These are phyloP conservation scores for Eriocheir sinensis DNA, from an alignment of 1,140 invertebrate genomes.

Conservation along the genomic window DNA sequence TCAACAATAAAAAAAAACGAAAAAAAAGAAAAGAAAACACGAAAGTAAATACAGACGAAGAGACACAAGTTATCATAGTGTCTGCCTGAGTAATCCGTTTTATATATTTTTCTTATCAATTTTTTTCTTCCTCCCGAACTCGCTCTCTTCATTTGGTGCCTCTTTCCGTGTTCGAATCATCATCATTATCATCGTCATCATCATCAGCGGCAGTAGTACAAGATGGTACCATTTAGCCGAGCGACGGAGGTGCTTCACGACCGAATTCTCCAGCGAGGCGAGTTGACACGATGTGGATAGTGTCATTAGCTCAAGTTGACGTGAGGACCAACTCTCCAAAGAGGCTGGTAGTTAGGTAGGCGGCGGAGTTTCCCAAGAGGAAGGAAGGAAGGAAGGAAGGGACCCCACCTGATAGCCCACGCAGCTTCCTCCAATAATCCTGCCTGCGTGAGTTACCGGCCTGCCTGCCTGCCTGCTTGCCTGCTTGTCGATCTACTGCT, in stretches of 20 bases:
- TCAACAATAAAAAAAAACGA: too few relatives aligned
- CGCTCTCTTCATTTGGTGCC: background rate
- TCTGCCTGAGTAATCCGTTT: too few relatives aligned
- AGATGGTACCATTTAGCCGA: background rate
- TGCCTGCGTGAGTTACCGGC: background rate
- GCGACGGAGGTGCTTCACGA: slow-evolving; percentile 19
- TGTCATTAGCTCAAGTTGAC: slow-evolving; percentile 16
- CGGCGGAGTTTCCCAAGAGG: background rate
- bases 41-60: too few relatives aligned
- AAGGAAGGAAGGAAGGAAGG: background rate
- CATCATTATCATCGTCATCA: too few relatives aligned
- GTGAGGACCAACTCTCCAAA: slow-evolving; percentile 3
- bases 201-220: too few relatives aligned
- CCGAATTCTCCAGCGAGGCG: slow-evolving; percentile 8
- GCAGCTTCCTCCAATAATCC: background rate
- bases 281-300: background rate
- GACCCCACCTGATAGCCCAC: background rate
- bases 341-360: background rate
- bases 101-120: too few relatives aligned
- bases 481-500: too few relatives aligned
- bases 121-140: background rate
- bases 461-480: too few relatives aligned
- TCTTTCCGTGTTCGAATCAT: background rate
- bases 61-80: too few relatives aligned
- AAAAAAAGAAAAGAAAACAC: too few relatives aligned